These are phyloP conservation scores for Festucalex cinctus DNA, from an alignment of 2,113 vertebrate species.

Conservation along the genomic window DNA sequence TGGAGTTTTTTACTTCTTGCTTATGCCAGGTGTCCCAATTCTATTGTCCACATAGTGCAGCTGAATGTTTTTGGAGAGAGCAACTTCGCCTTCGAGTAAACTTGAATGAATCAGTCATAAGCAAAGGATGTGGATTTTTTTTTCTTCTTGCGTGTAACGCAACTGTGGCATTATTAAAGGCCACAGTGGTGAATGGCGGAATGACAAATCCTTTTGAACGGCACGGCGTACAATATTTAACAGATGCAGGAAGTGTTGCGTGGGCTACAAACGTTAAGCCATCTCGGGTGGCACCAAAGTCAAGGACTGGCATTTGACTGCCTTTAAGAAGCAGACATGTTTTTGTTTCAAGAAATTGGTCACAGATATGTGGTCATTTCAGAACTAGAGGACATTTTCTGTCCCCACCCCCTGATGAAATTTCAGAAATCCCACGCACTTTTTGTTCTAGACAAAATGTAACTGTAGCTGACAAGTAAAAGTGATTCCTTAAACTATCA, in stretches of 20 bases:
- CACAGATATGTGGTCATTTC: not conserved
- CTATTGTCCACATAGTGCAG: not conserved
- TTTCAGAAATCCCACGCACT: too few relatives aligned
- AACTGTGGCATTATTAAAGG: not conserved
- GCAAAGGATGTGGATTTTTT: not conserved
- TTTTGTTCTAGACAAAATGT: too few relatives aligned
- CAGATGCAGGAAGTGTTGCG: not conserved
- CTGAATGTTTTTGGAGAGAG: not conserved
- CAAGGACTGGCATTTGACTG: not conserved
- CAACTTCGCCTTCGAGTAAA: not conserved
- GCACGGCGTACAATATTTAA: not conserved
- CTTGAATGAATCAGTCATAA: not conserved
- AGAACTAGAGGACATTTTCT: not conserved
- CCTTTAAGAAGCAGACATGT: not conserved
- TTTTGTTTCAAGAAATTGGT: not conserved
- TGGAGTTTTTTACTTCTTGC: not conserved
- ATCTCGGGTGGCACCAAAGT: not conserved
- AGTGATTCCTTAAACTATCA: too few relatives aligned
- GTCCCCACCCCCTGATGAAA: too few relatives aligned
- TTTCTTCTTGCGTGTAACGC: not conserved
- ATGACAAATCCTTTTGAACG: constrained; percentile 5
- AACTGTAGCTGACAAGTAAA: too few relatives aligned
- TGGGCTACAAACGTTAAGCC: not conserved
- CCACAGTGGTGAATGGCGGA: not conserved
- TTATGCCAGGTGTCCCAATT: not conserved